Evolutionary conservation across 2,888 invertebrate genomes (phyloP).

Genomic region (Ommatoiulus sabulosus): DNA sequence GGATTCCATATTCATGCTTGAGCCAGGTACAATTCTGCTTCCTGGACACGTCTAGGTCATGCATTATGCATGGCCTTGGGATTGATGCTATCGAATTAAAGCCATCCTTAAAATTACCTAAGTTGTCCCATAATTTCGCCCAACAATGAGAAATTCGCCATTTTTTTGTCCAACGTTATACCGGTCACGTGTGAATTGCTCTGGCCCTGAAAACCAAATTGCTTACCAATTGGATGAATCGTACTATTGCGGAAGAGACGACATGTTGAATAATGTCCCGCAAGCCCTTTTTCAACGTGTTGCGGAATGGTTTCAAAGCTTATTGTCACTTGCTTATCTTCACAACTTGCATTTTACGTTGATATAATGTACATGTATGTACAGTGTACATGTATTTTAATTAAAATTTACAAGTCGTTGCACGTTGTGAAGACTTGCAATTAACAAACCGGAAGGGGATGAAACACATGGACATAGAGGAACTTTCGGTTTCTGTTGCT

Average conservation of each 20-base stretch:
- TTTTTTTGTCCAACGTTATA: background rate
- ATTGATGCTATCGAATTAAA: background rate
- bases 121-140: background rate
- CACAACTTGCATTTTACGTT: too few species aligned
- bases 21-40: conserved; percentile 19
- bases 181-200: background rate
- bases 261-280: background rate
- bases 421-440: too few species aligned
- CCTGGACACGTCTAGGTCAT: conserved; percentile 47
- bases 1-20: conserved; percentile 10
- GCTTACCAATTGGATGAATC: background rate
- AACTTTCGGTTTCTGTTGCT: too few species aligned
- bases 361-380: too few species aligned
- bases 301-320: too few species aligned
- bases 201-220: background rate
- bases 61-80: conserved; percentile 41
- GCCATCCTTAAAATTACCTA: background rate
- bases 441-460: too few species aligned
- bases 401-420: too few species aligned
- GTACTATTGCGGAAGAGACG: too few species aligned
- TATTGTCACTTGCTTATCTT: too few species aligned
- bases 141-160: background rate
- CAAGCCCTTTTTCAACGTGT: background rate
- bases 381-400: too few species aligned
- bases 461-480: too few species aligned